phyloP scores from a whole-genome alignment of 2,113 vertebrate species.

The Charadrius vociferus region DNA sequence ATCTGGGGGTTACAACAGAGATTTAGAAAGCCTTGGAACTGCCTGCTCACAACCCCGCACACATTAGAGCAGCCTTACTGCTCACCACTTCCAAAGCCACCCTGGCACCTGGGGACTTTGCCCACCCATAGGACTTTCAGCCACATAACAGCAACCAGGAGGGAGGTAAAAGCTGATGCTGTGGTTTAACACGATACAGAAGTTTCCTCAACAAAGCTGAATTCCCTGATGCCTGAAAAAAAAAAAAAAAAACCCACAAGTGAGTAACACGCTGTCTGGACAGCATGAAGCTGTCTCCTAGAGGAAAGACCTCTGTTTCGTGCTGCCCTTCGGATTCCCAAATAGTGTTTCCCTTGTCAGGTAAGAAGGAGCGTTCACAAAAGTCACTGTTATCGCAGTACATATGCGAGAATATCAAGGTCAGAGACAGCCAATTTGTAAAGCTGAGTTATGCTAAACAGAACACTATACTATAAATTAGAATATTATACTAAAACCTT shows the following conservation, averaged over 20 bases:
- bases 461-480: not conserved
- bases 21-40: not conserved
- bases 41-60: not conserved
- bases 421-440: not conserved
- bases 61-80: not conserved
- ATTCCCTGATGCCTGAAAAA: not conserved
- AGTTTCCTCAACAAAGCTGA: not conserved
- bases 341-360: not conserved
- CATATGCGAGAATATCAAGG: not conserved
- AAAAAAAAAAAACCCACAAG: not conserved
- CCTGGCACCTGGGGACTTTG: not conserved
- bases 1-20: rapidly evolving
- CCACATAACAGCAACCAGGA: not conserved
- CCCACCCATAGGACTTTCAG: not conserved
- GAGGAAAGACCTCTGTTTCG: not conserved
- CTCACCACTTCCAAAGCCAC: not conserved
- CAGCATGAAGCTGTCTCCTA: not conserved
- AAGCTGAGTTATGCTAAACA: not conserved
- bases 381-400: not conserved
- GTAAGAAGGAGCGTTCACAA: not conserved
- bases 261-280: not conserved
- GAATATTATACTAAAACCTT: not conserved
- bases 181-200: not conserved
- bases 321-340: not conserved
- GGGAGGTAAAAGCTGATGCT: not conserved